phyloP scores from a whole-genome alignment of 2,113 vertebrate genomes.

The Collichthys lucidus region DNA sequence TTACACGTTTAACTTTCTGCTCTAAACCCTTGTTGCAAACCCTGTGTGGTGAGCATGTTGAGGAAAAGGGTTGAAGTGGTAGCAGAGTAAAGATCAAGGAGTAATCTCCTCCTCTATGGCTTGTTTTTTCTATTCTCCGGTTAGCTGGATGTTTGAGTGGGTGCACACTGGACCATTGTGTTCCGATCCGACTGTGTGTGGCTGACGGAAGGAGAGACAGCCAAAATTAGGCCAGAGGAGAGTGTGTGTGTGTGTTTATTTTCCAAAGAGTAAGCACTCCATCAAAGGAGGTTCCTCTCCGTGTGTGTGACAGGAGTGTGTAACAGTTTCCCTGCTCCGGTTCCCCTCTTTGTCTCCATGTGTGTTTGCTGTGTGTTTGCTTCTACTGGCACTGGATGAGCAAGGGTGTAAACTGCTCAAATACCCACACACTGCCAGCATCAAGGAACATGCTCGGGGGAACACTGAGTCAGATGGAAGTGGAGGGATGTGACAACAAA shows the following conservation, averaged over 20 bases:
- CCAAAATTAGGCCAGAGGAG: slow-evolving; percentile 42
- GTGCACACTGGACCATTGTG: slow-evolving; percentile 65
- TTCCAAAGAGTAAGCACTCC: slow-evolving; percentile 15
- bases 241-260: slow-evolving; percentile 31
- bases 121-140: slow-evolving; percentile 22
- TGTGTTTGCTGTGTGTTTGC: slow-evolving; percentile 43
- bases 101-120: slow-evolving; percentile 1
- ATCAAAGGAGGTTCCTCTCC: slow-evolving; percentile 9
- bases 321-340: slow-evolving; percentile 16
- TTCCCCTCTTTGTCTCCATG: neutral
- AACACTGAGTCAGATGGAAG: slow-evolving; percentile 28
- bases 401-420: slow-evolving; percentile 7
- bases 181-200: slow-evolving; percentile 3
- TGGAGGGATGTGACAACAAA: neutral
- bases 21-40: neutral
- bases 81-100: slow-evolving; percentile 33
- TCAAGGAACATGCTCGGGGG: neutral
- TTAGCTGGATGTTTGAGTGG: slow-evolving; percentile 41
- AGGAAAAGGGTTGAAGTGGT: neutral
- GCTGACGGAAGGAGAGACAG: slow-evolving; percentile 20
- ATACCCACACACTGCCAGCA: slow-evolving; percentile 10
- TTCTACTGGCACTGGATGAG: slow-evolving; percentile 6
- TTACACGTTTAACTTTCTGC: neutral
- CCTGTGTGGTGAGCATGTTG: neutral
- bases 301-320: slow-evolving; percentile 17